phyloP scores from a whole-genome alignment of 2,888 invertebrate species.

The Ephialtes manifestator region DNA sequence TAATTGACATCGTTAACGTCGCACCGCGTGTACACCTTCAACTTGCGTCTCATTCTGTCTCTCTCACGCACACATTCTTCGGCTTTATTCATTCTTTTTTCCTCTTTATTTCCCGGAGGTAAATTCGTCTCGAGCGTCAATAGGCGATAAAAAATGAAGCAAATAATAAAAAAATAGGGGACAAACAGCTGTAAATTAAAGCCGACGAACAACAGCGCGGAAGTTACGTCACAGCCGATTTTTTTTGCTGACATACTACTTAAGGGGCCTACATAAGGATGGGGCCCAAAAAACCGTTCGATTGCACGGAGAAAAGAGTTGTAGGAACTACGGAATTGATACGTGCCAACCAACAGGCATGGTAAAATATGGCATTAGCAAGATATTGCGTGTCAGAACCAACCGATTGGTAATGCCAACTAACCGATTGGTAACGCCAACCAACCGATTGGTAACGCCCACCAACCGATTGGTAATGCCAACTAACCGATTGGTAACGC shows the following conservation, averaged over 20 bases:
- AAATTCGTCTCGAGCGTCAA: conserved; percentile 59
- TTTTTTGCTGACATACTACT: conserved; percentile 13
- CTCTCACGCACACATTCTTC: conserved; percentile 39
- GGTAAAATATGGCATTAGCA: too few relatives aligned
- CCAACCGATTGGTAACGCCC: too few relatives aligned
- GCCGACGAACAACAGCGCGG: conserved; percentile 26
- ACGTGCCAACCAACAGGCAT: too few relatives aligned
- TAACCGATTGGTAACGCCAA: too few relatives aligned
- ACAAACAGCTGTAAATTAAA: conserved; percentile 49
- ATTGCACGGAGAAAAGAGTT: too few relatives aligned
- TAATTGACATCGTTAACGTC: conserved; percentile 76
- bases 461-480: too few relatives aligned
- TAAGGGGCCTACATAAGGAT: not conserved
- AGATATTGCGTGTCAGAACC: too few relatives aligned
- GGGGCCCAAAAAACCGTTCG: too few relatives aligned
- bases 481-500: too few relatives aligned
- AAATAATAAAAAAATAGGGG: conserved; percentile 25
- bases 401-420: too few relatives aligned
- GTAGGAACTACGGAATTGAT: too few relatives aligned
- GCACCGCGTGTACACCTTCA: conserved; percentile 68
- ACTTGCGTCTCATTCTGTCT: conserved; percentile 51
- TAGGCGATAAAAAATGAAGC: conserved; percentile 39
- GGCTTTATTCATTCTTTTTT: conserved; percentile 9
- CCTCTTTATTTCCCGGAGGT: conserved; percentile 59
- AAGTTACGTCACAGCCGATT: not conserved